phyloP scores from a whole-genome alignment of 2,797 vertebrate species.

The Potorous gilbertii region DNA sequence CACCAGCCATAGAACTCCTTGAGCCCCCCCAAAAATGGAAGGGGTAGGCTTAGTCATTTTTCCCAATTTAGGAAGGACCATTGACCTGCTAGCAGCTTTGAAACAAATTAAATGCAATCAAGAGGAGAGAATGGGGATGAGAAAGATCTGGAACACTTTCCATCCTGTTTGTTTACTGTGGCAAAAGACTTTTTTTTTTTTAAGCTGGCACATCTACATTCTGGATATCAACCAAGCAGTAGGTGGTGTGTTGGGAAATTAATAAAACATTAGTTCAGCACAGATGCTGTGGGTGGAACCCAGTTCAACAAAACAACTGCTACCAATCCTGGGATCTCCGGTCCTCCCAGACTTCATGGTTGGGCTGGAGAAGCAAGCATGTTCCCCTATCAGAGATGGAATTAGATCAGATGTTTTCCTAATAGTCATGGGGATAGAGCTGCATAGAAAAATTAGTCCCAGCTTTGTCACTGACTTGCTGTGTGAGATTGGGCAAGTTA shows the following conservation, averaged over 20 bases:
- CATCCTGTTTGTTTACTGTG: conserved; percentile 57
- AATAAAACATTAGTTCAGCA: conserved; percentile 38
- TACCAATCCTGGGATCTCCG: neutral
- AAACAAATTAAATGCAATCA: conserved; percentile 66
- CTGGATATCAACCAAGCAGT: conserved; percentile 50
- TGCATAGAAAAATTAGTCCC: conserved; percentile 7
- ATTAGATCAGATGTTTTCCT: conserved; percentile 19
- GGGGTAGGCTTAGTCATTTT: conserved; percentile 39
- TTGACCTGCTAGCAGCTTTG: conserved; percentile 65
- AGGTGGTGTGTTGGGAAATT: conserved; percentile 24
- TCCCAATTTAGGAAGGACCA: conserved; percentile 71
- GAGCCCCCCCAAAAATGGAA: neutral
- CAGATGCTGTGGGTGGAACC: conserved; percentile 4
- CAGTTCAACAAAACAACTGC: conserved; percentile 26
- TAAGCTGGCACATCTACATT: conserved; percentile 51
- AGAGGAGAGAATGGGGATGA: conserved; percentile 40
- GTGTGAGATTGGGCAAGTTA: neutral
- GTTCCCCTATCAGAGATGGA: conserved; percentile 31
- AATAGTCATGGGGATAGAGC: neutral
- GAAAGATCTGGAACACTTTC: conserved; percentile 36
- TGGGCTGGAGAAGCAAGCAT: conserved; percentile 21
- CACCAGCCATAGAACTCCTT: neutral
- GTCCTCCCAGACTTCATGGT: conserved; percentile 6
- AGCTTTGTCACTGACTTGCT: conserved; percentile 9
- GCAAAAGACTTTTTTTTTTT: conserved; percentile 51